These are phyloP conservation scores for Phallusia fumigata DNA, from an alignment of 23 tunicate species.

Conservation along the genomic window DNA sequence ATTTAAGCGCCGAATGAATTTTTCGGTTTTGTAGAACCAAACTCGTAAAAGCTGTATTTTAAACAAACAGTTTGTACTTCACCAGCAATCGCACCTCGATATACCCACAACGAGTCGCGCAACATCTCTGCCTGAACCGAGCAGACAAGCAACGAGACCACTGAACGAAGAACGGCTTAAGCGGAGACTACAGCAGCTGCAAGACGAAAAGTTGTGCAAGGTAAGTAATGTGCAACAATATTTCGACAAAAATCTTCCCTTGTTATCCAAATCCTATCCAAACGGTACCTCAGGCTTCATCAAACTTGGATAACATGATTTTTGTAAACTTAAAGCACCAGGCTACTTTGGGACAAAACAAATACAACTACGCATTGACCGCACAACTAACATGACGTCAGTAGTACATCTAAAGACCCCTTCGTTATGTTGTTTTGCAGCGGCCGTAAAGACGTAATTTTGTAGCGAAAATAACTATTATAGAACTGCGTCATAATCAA, in stretches of 20 bases:
- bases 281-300: too few species aligned
- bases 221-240: not conserved
- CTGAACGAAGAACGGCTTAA: not conserved
- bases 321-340: too few species aligned
- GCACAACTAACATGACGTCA: too few species aligned
- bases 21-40: not conserved
- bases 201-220: constrained; percentile 7
- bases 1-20: not conserved
- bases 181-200: constrained; percentile 7
- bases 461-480: too few species aligned
- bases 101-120: not conserved
- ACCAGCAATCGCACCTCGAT: not conserved
- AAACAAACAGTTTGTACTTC: not conserved
- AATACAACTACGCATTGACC: too few species aligned
- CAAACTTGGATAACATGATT: too few species aligned
- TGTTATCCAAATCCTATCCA: too few species aligned
- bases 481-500: too few species aligned
- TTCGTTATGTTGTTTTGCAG: too few species aligned
- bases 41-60: not conserved
- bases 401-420: too few species aligned
- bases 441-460: too few species aligned
- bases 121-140: not conserved
- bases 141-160: not conserved
- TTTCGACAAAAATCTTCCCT: not conserved
- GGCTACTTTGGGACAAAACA: too few species aligned